Percentiles rank a stretch among this genome's conserved stretches.
Conservation (phyloP, 2,797 vertebrate species). For the Paedocypris micromegethes region DNA sequence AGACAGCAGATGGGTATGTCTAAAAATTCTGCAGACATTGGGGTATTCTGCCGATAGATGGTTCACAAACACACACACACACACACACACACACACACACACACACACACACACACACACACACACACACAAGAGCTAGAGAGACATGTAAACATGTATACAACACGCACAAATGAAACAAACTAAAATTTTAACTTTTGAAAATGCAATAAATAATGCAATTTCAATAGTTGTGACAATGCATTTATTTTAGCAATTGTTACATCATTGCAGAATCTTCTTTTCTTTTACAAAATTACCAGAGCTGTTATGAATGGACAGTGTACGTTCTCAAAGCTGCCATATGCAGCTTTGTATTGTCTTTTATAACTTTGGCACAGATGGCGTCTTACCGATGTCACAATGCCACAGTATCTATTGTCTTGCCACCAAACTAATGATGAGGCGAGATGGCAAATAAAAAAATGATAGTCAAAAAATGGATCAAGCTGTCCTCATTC, state of each 20-base stretch:
- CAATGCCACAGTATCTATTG: constrained; percentile 65
- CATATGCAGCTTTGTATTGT: constrained; percentile 72
- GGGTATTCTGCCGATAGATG: constrained; percentile 50
- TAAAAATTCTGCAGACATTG: constrained; percentile 60
- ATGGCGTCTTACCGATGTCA: constrained; percentile 67
- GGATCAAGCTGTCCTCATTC: constrained; percentile 48
- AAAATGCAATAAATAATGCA: too few relatives aligned
- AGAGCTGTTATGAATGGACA: constrained; percentile 63
- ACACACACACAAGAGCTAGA: too few relatives aligned
- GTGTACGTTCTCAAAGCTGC: constrained; percentile 65
- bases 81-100: too few relatives aligned
- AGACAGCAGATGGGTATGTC: constrained; percentile 78
- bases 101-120: constrained; percentile 49
- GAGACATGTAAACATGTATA: too few relatives aligned
- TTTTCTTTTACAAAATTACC: constrained; percentile 18
- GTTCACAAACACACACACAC: constrained; percentile 56
- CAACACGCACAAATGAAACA: too few relatives aligned
- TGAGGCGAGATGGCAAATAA: constrained; percentile 48
- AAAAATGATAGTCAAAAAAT: constrained; percentile 46
- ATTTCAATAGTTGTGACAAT: too few relatives aligned
- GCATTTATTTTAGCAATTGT: too few relatives aligned
- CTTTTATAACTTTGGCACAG: constrained; percentile 67
- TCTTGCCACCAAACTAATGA: constrained; percentile 66
- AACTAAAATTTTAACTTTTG: too few relatives aligned
- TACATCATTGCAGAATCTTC: constrained; percentile 4